phyloP scores from a whole-genome alignment of 2,888 invertebrate genomes.

The Cantharis nigra region DNA sequence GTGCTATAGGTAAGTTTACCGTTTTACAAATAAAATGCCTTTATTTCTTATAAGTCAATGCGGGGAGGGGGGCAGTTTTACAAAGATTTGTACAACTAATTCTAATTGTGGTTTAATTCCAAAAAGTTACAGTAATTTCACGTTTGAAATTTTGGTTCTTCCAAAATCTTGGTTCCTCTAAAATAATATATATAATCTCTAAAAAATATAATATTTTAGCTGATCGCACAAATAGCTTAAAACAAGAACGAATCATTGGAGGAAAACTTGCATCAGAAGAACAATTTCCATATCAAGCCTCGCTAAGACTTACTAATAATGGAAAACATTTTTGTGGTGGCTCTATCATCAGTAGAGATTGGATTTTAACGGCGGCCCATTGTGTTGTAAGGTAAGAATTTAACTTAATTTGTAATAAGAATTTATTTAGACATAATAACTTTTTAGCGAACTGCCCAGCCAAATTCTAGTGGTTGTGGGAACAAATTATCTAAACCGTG shows the following conservation, averaged over 20 bases:
- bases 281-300: conserved; percentile 55
- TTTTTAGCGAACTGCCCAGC: neutral
- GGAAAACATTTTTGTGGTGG: conserved; percentile 58
- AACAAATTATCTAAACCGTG: conserved; percentile 54
- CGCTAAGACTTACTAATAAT: conserved; percentile 47
- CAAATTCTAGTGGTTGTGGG: conserved; percentile 54
- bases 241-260: conserved; percentile 55
- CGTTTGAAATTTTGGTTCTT: too few relatives aligned
- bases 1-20: too few relatives aligned
- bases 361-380: conserved; percentile 59
- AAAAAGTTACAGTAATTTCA: too few relatives aligned
- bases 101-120: too few relatives aligned
- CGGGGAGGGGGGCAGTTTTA: too few relatives aligned
- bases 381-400: conserved; percentile 53
- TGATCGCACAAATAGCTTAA: too few relatives aligned
- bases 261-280: conserved; percentile 53
- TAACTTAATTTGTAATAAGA: neutral
- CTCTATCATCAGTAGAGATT: conserved; percentile 52
- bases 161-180: too few relatives aligned
- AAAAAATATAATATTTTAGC: too few relatives aligned
- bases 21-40: too few relatives aligned
- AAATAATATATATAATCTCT: too few relatives aligned
- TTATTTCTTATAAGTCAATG: too few relatives aligned
- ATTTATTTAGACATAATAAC: neutral
- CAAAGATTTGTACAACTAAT: too few relatives aligned